Evolutionary conservation across 2,888 invertebrate genomes (phyloP), one percentile per base, ranked within the genome.

Genomic region (Prosapia bicincta): DNA sequence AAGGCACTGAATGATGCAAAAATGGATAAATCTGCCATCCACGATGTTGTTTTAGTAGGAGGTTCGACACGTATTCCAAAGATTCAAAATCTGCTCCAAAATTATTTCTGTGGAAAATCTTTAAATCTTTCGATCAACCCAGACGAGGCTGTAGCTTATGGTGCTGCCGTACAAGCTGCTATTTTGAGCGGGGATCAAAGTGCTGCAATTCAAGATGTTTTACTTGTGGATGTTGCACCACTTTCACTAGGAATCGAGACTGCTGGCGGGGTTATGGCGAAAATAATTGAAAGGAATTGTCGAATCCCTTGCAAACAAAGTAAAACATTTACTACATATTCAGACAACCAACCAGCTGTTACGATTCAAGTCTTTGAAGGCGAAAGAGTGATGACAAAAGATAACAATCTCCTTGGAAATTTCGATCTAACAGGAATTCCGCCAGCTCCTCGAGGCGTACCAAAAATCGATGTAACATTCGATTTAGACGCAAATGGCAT

Each of bases 331-430:
- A 94, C 96, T 5, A 97, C 97, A 0, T 97, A 96, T 83, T 88
- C 94, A 23, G 97, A 97, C 85, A 97, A 97, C 83, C 97, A 98
- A 84, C 93, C 93, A 26, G 94, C 93, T 54, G 96, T n/a, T n/a
- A n/a, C n/a, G n/a, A n/a, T n/a, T n/a, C n/a, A n/a, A n/a, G n/a
- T n/a, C n/a, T n/a, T n/a, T 96, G 95, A 94, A 84, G 93, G 93
- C 28, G 93, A 93, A 84, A 86, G 94, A 66, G 92, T 93, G 26
- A 92, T 96, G 93, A 96, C 96, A 13, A 95, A 90, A 84, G 96
- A 97, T 83, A 97, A 97, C 84, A 95, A 97, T 82, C 85, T 93
- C 2, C 85, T 95, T 71, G 94, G 94, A 38, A 94, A 92, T 24
- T 86, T 28, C n/a, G n/a, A n/a, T n/a, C n/a, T n/a, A n/a, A n/a